These are phyloP conservation scores for Peromyscus californicus DNA, from an alignment of 2,113 vertebrate species.

Conservation along the genomic window DNA sequence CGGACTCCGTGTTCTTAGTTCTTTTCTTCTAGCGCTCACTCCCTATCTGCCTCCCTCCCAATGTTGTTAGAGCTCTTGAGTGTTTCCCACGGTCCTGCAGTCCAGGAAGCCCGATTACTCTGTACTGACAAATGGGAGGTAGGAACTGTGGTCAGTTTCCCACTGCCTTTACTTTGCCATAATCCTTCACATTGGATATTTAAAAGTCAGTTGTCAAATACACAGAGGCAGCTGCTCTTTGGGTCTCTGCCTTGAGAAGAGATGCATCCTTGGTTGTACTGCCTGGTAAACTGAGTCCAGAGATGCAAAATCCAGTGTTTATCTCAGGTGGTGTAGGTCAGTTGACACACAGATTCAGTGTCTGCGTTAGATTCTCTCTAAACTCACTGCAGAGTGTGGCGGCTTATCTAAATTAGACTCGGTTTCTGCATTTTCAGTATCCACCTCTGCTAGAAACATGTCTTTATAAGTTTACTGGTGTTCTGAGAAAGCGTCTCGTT, in stretches of 20 bases:
- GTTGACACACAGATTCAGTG: not conserved
- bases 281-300: not conserved
- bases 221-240: not conserved
- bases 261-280: not conserved
- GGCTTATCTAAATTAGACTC: not conserved
- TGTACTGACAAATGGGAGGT: not conserved
- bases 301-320: not conserved
- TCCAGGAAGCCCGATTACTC: not conserved
- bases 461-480: not conserved
- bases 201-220: not conserved
- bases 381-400: not conserved
- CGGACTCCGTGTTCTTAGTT: not conserved
- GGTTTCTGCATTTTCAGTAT: not conserved
- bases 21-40: rapidly evolving
- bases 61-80: not conserved
- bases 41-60: not conserved
- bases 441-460: not conserved
- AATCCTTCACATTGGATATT: not conserved
- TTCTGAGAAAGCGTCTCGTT: not conserved
- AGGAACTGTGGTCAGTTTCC: not conserved
- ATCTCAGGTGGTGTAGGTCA: not conserved
- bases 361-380: not conserved
- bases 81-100: not conserved
- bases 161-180: not conserved
- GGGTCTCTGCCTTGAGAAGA: not conserved